Evolutionary conservation across 2,888 invertebrate species (phyloP), one percentile per base, ranked within the genome.

Genomic region (Drosophila nr. fundita): DNA sequence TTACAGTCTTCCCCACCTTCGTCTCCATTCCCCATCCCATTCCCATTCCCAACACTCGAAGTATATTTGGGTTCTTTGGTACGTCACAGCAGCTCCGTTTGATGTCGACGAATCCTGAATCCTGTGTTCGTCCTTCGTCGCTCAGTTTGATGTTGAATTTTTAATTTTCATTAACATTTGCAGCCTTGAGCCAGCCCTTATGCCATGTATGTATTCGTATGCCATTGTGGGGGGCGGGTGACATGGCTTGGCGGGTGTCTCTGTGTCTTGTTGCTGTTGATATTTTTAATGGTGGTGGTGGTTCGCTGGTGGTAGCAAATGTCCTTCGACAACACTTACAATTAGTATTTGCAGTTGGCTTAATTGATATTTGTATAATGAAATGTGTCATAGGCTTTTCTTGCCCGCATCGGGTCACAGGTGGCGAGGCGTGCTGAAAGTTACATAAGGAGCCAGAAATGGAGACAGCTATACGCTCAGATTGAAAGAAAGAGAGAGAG

Each of bases 361-460:
- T 89, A 86, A 86, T 86, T 86, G 85, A 84, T 86, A 86, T 86
- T 86, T 86, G 89, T 89, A 84, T 87, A 86, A 86, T 89, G 89
- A 86, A 86, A 86, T 89, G 87, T 84, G 77, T 87, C 82, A 87
- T 77, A 76, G 87, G 79, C 75, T 79, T 87, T 76, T 68, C 78
- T 71, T 58, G 81, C 89, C 89, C 84, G 84, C 81, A 84, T 89
- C 78, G 53, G 62, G 57, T 61, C 64, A 65, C 76, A 77, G 76
- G 61, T 76, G 68, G 60, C 50, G 38, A 60, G 27, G 40, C 30
- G 27, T 45, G 36, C 53, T 5, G 30, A 29, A 45, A 29, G 27
- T 24, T 3, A 34, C 13, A 48, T 4, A 24, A 32, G 18, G 5
- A 48, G 7, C 24, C 15, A 45, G 15, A 8, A 45, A 45, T 24